These are phyloP conservation scores for Phortica magna DNA, from an alignment of 2,888 invertebrate species.

Conservation along the genomic window DNA sequence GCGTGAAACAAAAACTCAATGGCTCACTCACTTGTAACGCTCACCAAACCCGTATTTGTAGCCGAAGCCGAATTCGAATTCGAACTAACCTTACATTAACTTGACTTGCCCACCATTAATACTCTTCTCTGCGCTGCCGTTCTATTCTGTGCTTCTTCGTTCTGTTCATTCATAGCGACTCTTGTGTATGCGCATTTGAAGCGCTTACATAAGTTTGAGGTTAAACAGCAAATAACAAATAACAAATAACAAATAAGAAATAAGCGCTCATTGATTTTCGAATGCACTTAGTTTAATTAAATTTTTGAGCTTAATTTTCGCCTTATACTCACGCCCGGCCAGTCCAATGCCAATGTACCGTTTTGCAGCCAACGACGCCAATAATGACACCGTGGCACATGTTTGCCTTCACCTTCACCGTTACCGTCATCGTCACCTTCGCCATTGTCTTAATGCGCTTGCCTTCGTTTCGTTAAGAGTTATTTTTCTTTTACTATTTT, in stretches of 20 bases:
- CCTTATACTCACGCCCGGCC: too few species aligned
- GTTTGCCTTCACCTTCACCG: neutral
- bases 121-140: too few species aligned
- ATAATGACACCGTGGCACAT: neutral
- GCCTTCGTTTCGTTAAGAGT: neutral
- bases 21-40: neutral
- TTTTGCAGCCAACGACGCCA: neutral
- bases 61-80: neutral
- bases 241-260: conserved; percentile 63
- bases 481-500: neutral
- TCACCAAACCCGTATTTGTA: neutral
- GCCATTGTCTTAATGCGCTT: neutral
- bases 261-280: conserved; percentile 65
- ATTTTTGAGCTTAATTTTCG: conserved; percentile 46
- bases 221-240: conserved; percentile 43
- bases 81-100: too few species aligned
- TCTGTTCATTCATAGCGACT: too few species aligned
- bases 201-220: conserved; percentile 28
- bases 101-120: too few species aligned
- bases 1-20: neutral
- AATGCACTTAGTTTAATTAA: conserved; percentile 66
- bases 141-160: too few species aligned
- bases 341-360: neutral
- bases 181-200: neutral
- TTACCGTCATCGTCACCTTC: neutral